These are phyloP conservation scores for Saturnia japonica DNA, from an alignment of 2,888 invertebrate species.

Conservation along the genomic window DNA sequence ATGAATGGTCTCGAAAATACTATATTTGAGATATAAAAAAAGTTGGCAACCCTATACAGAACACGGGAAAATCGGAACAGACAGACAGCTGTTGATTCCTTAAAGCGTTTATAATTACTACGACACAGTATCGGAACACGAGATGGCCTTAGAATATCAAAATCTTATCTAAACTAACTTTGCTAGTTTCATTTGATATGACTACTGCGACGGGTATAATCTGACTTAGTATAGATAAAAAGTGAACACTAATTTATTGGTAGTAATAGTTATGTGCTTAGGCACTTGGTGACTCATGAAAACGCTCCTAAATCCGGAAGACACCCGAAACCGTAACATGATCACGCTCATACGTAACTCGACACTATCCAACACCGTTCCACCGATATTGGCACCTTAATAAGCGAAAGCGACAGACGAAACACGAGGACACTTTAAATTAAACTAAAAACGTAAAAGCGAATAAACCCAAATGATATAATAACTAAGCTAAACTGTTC, in stretches of 20 bases:
- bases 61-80: constrained; percentile 27
- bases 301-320: constrained; percentile 32
- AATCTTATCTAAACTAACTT: constrained; percentile 54
- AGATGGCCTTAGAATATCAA: constrained; percentile 47
- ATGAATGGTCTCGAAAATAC: too few relatives aligned
- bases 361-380: background rate
- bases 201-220: constrained; percentile 52
- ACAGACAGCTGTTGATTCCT: constrained; percentile 56
- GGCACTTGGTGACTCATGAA: constrained; percentile 63
- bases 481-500: constrained; percentile 11
- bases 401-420: constrained; percentile 48
- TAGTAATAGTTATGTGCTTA: constrained; percentile 41
- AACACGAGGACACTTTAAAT: constrained; percentile 37
- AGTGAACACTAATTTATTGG: constrained; percentile 60
- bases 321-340: constrained; percentile 20
- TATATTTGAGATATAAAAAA: too few relatives aligned
- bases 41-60: too few relatives aligned
- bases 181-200: constrained; percentile 65
- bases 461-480: constrained; percentile 12
- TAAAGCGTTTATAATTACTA: constrained; percentile 49
- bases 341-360: background rate
- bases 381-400: constrained; percentile 40
- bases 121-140: constrained; percentile 40
- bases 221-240: constrained; percentile 42
- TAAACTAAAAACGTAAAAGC: constrained; percentile 39